Percentiles rank a stretch among this genome's conserved stretches.
Evolutionary conservation across 1,140 invertebrate genomes (phyloP).

Genomic region (Procambarus virginalis): DNA sequence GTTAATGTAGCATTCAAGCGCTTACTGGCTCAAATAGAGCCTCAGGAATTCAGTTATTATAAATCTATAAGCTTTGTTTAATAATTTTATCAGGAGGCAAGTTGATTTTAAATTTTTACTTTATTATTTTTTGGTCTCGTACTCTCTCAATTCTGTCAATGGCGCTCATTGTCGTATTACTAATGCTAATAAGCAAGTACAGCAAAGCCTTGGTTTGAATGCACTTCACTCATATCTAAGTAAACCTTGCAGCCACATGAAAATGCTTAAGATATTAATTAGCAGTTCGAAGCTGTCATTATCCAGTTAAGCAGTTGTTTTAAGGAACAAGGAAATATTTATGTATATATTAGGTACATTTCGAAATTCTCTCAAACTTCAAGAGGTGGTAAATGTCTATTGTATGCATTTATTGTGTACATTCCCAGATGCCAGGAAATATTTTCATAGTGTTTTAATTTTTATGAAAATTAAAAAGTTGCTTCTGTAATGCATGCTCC

Average conservation of each 20-base stretch:
- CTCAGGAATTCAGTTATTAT: not conserved
- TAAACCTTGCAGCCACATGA: not conserved
- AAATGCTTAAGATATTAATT: not conserved
- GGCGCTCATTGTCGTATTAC: not conserved
- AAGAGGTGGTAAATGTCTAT: not conserved
- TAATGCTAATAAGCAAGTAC: not conserved
- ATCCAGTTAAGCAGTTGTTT: not conserved
- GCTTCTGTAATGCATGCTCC: not conserved
- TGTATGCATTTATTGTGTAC: constrained; percentile 1
- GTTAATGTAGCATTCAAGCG: not conserved
- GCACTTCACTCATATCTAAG: not conserved
- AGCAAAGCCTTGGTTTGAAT: not conserved
- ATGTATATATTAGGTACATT: not conserved
- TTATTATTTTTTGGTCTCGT: not conserved
- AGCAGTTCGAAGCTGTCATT: not conserved
- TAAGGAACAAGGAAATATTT: not conserved
- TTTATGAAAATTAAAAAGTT: not conserved
- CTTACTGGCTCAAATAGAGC: not conserved
- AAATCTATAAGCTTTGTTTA: not conserved
- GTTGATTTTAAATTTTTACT: not conserved
- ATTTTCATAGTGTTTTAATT: not conserved
- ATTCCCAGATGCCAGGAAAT: not conserved
- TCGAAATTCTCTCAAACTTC: not conserved
- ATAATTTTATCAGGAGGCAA: not conserved
- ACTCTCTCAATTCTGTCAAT: not conserved